phyloP scores from a whole-genome alignment of 2,888 invertebrate genomes.

The Cryptus armator region DNA sequence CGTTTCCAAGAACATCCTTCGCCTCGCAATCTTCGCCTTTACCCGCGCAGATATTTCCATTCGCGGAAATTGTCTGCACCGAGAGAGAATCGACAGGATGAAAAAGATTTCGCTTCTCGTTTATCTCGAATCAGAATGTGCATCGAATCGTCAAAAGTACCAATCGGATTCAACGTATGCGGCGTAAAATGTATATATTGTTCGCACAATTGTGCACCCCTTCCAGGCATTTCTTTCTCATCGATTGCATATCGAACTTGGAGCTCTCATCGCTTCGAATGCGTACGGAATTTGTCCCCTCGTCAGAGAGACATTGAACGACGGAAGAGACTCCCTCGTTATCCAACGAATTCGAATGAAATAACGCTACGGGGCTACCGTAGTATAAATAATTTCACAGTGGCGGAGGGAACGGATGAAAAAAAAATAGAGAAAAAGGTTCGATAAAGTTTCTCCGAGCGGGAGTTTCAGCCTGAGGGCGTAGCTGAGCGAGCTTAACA shows the following conservation, averaged over 20 bases:
- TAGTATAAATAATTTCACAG: constrained; percentile 15
- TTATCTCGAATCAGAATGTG: background rate
- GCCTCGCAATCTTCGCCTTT: background rate
- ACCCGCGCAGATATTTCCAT: constrained; percentile 47
- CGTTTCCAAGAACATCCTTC: constrained; percentile 38
- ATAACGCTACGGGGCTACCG: background rate
- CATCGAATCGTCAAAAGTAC: background rate
- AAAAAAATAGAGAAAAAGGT: constrained; percentile 24
- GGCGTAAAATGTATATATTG: background rate
- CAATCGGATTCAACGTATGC: background rate
- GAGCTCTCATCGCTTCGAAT: background rate
- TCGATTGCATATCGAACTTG: background rate
- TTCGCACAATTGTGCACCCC: background rate
- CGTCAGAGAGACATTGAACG: background rate
- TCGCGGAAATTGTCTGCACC: constrained; percentile 42
- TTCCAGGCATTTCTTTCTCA: background rate
- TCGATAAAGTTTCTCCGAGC: constrained; percentile 25
- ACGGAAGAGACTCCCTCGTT: background rate
- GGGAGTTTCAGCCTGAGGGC: background rate
- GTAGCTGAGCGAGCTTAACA: constrained; percentile 40
- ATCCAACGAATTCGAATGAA: background rate
- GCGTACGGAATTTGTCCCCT: background rate
- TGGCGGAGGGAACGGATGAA: background rate
- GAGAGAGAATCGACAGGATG: constrained; percentile 26
- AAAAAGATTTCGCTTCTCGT: background rate